phyloP scores from a whole-genome alignment of 2,797 vertebrate genomes.

The Acrocephalus scirpaceus region DNA sequence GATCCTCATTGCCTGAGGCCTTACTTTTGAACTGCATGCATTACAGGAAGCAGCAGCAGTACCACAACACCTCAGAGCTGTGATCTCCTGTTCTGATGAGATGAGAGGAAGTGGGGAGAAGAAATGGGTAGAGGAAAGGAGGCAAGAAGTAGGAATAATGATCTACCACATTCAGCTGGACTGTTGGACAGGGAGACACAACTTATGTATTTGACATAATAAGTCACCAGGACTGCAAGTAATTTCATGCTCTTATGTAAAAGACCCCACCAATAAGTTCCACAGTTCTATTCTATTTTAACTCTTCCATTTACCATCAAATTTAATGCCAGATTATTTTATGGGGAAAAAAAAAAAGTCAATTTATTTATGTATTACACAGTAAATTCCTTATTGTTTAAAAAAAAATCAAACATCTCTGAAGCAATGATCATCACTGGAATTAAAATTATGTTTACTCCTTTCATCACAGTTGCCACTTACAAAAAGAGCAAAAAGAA shows the following conservation, averaged over 20 bases:
- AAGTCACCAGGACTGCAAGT: neutral
- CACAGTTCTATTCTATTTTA: neutral
- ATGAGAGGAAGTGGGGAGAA: neutral
- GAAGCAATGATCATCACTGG: neutral
- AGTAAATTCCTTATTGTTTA: neutral
- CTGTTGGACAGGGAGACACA: neutral
- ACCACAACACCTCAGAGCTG: neutral
- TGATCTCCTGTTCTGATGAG: neutral
- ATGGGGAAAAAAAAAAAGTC: neutral
- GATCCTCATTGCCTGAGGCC: neutral
- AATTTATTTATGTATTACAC: neutral
- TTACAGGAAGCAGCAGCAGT: neutral
- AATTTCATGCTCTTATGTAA: neutral
- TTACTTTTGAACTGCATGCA: neutral
- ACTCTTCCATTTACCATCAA: neutral
- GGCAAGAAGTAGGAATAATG: neutral
- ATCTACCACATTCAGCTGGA: neutral
- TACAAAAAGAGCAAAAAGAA: neutral
- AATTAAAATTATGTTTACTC: neutral
- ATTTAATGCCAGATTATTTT: neutral
- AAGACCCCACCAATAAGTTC: neutral
- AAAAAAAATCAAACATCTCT: neutral
- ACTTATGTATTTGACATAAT: neutral
- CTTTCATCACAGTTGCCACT: neutral
- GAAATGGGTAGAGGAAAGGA: neutral